Conservation (phyloP, 1,140 invertebrate species). For the Caerostris darwini region DNA sequence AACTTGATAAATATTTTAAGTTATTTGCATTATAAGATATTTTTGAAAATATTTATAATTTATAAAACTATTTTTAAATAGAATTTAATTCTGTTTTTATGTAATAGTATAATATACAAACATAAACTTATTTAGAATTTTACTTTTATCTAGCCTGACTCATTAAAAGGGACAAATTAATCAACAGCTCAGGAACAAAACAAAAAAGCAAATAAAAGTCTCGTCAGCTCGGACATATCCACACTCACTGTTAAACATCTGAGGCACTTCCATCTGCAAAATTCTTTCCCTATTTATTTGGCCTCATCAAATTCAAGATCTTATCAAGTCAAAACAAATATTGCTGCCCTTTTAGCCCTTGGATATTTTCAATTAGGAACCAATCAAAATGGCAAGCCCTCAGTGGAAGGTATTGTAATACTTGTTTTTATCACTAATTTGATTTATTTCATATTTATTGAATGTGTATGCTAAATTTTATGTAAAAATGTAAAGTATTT, state of each 20-base stretch:
- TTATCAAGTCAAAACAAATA: slow-evolving; percentile 30
- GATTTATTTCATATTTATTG: too few relatives aligned
- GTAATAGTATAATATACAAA: too few relatives aligned
- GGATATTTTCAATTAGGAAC: slow-evolving; percentile 69
- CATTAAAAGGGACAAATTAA: slow-evolving; percentile 72
- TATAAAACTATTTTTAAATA: too few relatives aligned
- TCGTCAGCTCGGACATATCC: slow-evolving; percentile 77
- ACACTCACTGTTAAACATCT: slow-evolving; percentile 78
- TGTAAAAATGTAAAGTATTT: too few relatives aligned
- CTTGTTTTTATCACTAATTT: background rate
- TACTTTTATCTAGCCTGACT: slow-evolving; percentile 73
- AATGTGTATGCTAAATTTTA: too few relatives aligned
- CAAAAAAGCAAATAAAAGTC: slow-evolving; percentile 45
- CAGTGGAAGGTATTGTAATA: slow-evolving; percentile 74
- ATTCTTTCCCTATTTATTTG: slow-evolving; percentile 62
- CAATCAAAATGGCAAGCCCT: slow-evolving; percentile 78
- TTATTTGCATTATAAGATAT: too few relatives aligned
- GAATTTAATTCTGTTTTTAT: too few relatives aligned
- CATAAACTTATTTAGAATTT: background rate
- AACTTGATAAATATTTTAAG: too few relatives aligned
- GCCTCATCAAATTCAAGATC: slow-evolving; percentile 68
- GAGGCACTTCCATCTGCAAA: slow-evolving; percentile 77
- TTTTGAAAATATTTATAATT: too few relatives aligned
- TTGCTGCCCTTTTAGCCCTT: slow-evolving; percentile 60
- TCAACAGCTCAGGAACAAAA: slow-evolving; percentile 77